A percentile compares a stretch with the other conserved stretches of the same genome.
Conservation (phyloP, 2,113 vertebrate genomes). For the Cyanocitta stelleri region DNA sequence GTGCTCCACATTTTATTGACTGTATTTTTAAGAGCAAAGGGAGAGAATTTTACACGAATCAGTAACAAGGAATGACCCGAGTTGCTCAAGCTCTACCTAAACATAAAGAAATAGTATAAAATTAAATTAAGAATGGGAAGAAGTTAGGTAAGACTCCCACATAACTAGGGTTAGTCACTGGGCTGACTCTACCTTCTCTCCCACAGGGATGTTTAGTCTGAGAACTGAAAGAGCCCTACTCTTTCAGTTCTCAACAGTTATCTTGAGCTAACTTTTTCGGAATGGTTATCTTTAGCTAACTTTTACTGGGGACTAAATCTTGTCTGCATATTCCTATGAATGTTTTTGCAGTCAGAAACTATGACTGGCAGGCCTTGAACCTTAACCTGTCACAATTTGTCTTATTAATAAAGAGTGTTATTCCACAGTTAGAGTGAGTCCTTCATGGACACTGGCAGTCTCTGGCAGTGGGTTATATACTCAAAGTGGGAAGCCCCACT, state of each 20-base stretch:
- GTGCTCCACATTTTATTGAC: accelerated
- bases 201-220: background rate
- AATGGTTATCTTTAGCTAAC: background rate
- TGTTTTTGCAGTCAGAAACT: background rate
- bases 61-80: background rate
- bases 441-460: background rate
- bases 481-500: no score
- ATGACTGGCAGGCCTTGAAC: background rate
- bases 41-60: background rate
- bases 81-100: background rate
- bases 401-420: no score
- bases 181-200: background rate
- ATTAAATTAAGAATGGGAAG: background rate
- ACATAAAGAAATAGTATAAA: background rate
- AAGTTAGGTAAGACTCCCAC: background rate
- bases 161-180: background rate
- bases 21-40: background rate
- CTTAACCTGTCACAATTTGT: background rate
- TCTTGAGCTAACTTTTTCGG: background rate
- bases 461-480: no score
- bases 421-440: background rate
- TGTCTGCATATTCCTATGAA: background rate
- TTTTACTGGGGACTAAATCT: background rate
- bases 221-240: background rate
- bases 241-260: background rate